Evolutionary conservation across 2,888 invertebrate genomes (phyloP).

Genomic region (Ecliptopera silaceata): DNA sequence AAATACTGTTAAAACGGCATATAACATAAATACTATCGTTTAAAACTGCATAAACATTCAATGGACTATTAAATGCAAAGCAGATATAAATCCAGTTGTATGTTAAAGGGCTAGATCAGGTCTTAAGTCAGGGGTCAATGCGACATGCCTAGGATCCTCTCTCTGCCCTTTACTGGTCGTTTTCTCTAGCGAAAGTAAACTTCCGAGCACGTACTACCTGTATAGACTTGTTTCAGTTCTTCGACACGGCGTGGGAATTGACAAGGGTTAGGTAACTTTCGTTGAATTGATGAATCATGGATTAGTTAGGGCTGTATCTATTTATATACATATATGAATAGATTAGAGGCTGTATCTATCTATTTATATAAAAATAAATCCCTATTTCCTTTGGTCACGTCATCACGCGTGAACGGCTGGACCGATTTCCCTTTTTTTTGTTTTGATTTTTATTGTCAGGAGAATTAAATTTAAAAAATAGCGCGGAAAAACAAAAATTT

Average conservation of each 20-base stretch:
- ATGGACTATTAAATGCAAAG: neutral
- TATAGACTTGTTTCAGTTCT: constrained; percentile 50
- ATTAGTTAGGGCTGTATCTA: neutral
- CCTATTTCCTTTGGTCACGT: too few species aligned
- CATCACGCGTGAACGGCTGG: too few species aligned
- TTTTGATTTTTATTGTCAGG: too few species aligned
- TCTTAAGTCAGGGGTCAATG: constrained; percentile 54
- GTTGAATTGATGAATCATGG: constrained; percentile 5
- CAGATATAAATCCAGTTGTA: constrained; percentile 3
- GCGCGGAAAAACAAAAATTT: too few species aligned
- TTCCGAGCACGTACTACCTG: constrained; percentile 56
- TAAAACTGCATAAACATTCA: neutral
- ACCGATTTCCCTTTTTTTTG: too few species aligned
- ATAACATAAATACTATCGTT: neutral
- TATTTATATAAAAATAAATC: too few species aligned
- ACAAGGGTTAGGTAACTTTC: constrained; percentile 37
- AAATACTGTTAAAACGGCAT: too few species aligned
- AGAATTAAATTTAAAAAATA: too few species aligned
- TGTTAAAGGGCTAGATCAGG: constrained; percentile 27
- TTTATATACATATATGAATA: too few species aligned
- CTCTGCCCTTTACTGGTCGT: constrained; percentile 66
- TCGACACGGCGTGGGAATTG: constrained; percentile 49
- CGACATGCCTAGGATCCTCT: constrained; percentile 58
- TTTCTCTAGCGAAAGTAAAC: constrained; percentile 62
- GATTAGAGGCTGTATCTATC: too few species aligned